These are phyloP conservation scores for Salvelinus namaycush DNA, from an alignment of 2,113 vertebrate species.

Conservation along the genomic window DNA sequence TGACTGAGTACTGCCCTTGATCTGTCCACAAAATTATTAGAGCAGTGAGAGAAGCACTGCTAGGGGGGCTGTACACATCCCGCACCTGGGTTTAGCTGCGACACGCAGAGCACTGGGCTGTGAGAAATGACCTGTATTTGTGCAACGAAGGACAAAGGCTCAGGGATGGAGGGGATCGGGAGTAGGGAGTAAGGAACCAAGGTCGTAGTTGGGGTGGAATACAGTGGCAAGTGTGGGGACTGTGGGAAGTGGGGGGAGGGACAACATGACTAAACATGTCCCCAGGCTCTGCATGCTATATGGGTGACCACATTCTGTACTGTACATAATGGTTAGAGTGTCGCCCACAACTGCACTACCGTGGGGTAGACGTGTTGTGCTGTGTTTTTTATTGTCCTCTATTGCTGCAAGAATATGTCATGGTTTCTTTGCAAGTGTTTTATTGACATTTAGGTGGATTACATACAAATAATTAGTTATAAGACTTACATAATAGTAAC, in stretches of 20 bases:
- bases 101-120: background rate
- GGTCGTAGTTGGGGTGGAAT: no score
- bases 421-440: no score
- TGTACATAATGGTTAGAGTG: background rate
- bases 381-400: no score
- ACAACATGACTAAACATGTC: background rate
- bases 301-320: background rate
- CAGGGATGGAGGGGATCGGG: background rate
- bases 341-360: no score
- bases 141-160: background rate
- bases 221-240: background rate
- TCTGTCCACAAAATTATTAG: conserved; percentile 48
- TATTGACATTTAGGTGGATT: no score
- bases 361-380: no score
- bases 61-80: background rate
- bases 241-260: background rate
- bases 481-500: no score
- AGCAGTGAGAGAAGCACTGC: conserved; percentile 41
- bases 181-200: background rate
- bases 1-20: conserved; percentile 48
- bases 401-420: no score
- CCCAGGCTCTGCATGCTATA: background rate
- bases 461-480: no score
- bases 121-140: conserved; percentile 15
- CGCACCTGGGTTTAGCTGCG: conserved; percentile 14